phyloP scores from a whole-genome alignment of 1,140 invertebrate genomes.

The Lethrus apterus region DNA sequence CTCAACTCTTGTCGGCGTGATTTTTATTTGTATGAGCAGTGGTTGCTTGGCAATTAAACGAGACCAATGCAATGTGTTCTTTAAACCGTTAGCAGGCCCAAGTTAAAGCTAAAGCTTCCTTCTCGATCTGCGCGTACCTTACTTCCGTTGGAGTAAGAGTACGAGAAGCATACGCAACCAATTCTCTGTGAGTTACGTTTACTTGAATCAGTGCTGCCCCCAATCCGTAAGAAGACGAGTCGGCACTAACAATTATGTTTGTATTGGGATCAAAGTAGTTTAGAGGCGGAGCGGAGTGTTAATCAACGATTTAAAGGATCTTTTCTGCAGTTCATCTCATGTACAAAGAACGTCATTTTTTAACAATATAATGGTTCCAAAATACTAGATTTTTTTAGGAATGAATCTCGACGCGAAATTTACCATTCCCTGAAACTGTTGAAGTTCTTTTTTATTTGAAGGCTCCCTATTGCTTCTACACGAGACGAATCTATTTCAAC shows the following conservation, averaged over 20 bases:
- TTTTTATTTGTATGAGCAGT: too few relatives aligned
- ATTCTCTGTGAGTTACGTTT: conserved; percentile 16
- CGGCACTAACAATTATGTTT: conserved; percentile 13
- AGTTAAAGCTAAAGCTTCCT: conserved; percentile 38
- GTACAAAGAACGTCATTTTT: conserved; percentile 16
- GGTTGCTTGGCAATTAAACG: too few relatives aligned
- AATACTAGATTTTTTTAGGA: conserved; percentile 22
- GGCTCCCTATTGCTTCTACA: conserved; percentile 27
- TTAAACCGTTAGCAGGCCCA: conserved; percentile 36
- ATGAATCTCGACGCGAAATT: conserved; percentile 28
- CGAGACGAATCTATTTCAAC: conserved; percentile 31
- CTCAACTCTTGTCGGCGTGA: too few relatives aligned
- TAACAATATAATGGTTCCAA: conserved; percentile 25
- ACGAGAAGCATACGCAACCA: conserved; percentile 40
- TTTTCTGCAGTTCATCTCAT: conserved; percentile 19
- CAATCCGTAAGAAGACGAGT: conserved; percentile 16
- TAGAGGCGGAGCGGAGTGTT: conserved; percentile 20
- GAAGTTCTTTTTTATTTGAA: conserved; percentile 21
- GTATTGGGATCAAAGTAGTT: conserved; percentile 14
- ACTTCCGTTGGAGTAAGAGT: conserved; percentile 33
- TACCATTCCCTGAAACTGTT: conserved; percentile 18
- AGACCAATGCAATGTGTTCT: conserved; percentile 30
- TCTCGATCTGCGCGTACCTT: conserved; percentile 42
- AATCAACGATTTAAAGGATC: conserved; percentile 20
- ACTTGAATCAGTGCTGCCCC: conserved; percentile 13